A percentile compares a stretch with the other conserved stretches of the same genome.
Conservation (phyloP, 2,113 vertebrate species). For the Butastur rufipennis region DNA sequence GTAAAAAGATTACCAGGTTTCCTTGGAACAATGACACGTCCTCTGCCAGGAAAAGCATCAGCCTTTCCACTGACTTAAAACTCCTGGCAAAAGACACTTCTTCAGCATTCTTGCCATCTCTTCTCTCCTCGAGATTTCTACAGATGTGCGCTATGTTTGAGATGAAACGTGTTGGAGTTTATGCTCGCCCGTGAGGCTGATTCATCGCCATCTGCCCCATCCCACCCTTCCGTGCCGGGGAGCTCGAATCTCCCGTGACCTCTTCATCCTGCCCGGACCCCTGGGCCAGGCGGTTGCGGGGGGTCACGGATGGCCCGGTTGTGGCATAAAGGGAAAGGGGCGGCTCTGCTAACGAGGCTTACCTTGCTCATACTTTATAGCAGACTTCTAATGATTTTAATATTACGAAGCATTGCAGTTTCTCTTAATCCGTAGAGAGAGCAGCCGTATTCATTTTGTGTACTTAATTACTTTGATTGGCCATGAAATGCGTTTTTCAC, state of each 20-base stretch:
- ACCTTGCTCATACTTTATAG: background rate
- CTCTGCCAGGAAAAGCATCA: conserved; percentile 30
- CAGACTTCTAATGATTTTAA: background rate
- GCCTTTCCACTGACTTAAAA: background rate
- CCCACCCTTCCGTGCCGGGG: rapidly evolving
- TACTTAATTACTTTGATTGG: background rate
- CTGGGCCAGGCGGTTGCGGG: background rate
- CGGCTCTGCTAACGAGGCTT: background rate
- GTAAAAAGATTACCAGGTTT: background rate
- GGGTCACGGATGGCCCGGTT: background rate
- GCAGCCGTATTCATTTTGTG: background rate
- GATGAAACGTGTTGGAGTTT: background rate
- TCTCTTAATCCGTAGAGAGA: background rate
- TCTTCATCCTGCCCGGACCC: background rate
- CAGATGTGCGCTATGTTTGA: background rate
- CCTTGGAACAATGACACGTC: background rate
- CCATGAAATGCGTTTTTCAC: background rate
- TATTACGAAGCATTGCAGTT: background rate
- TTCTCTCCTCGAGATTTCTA: background rate
- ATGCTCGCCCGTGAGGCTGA: rapidly evolving
- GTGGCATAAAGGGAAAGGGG: background rate
- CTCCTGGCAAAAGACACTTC: background rate
- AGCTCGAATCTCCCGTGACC: background rate
- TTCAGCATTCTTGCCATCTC: background rate
- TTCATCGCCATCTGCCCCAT: background rate